These are phyloP conservation scores for Cosmia pyralina DNA, from an alignment of 2,888 invertebrate genomes.

Conservation along the genomic window DNA sequence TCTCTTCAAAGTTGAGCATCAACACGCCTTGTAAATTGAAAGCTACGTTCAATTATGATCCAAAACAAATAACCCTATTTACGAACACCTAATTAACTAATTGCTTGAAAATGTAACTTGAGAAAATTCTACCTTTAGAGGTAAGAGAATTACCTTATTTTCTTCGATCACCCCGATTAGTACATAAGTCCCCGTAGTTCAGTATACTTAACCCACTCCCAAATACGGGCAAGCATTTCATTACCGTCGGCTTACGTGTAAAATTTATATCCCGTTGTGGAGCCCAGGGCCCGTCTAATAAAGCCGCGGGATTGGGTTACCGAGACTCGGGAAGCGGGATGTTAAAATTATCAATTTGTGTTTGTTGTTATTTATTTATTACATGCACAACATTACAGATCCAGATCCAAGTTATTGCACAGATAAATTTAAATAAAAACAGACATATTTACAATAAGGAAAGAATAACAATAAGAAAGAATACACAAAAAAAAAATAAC, in stretches of 20 bases:
- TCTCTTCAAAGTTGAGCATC: not conserved
- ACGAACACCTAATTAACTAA: slow-evolving; percentile 19
- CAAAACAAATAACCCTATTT: not conserved
- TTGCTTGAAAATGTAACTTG: slow-evolving; percentile 8
- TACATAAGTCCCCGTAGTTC: slow-evolving; percentile 27
- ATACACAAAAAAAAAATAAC: no score
- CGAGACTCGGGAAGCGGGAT: not conserved
- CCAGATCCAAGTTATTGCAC: no score
- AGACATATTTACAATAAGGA: no score
- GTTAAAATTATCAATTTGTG: slow-evolving; percentile 34
- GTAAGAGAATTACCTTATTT: slow-evolving; percentile 30
- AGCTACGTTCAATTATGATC: slow-evolving; percentile 1
- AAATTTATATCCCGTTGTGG: slow-evolving; percentile 56
- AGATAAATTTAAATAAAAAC: no score
- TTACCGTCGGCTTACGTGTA: slow-evolving; percentile 58
- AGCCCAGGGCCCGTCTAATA: slow-evolving; percentile 22
- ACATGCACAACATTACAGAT: no score
- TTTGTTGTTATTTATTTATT: not conserved
- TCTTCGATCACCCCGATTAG: slow-evolving; percentile 15
- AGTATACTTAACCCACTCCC: slow-evolving; percentile 50
- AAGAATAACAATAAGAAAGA: no score
- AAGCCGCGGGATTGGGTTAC: slow-evolving; percentile 35
- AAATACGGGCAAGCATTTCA: slow-evolving; percentile 47
- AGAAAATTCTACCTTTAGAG: slow-evolving; percentile 7
- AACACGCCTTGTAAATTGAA: not conserved